A percentile compares a stretch with the other conserved stretches of the same genome.
Conservation (phyloP, 1,140 invertebrate genomes). For the Rhopalosiphum maidis region DNA sequence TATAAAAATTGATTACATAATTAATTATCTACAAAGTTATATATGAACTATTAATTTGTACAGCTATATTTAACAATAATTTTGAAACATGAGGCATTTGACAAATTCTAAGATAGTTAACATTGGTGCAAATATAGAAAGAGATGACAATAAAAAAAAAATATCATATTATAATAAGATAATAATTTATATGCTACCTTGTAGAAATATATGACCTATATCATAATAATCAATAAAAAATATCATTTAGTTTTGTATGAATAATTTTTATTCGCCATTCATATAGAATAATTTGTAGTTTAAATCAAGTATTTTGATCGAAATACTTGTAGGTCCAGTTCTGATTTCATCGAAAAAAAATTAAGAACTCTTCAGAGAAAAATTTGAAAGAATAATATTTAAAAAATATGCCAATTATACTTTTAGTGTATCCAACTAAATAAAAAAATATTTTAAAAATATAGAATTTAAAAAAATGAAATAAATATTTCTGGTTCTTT, state of each 20-base stretch:
- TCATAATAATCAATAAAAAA: too few species aligned
- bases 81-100: background rate
- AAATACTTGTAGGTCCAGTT: too few species aligned
- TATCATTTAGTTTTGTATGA: background rate
- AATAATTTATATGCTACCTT: too few species aligned
- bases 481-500: background rate
- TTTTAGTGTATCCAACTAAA: too few species aligned
- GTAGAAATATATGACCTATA: too few species aligned
- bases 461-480: background rate
- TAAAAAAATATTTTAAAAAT: too few species aligned
- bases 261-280: too few species aligned
- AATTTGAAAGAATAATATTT: background rate
- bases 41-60: background rate
- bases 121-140: too few species aligned
- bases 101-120: background rate
- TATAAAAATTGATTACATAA: background rate
- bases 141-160: too few species aligned
- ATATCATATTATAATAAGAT: too few species aligned
- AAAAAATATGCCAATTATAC: too few species aligned
- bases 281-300: background rate
- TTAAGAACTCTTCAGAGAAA: background rate
- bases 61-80: background rate
- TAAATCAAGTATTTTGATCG: too few species aligned
- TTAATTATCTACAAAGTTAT: background rate
- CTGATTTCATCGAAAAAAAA: background rate